Conservation (phyloP, 2,888 invertebrate species). For the Mantis religiosa region DNA sequence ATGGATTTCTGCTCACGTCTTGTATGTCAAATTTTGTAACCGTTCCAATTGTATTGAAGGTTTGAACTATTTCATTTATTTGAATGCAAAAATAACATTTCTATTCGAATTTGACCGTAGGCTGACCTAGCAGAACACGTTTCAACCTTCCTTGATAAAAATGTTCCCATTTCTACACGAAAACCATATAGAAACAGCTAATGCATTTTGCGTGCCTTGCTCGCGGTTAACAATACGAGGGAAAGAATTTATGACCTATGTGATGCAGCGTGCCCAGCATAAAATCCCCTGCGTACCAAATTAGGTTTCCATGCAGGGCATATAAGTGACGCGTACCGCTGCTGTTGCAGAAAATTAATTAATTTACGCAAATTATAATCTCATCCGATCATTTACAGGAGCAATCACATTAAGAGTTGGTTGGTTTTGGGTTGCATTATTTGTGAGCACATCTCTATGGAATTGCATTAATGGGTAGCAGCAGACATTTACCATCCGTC, state of each 20-base stretch:
- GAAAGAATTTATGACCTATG: background rate
- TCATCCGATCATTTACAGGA: background rate
- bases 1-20: no score
- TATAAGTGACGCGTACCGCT: background rate
- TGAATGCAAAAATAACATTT: no score
- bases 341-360: background rate
- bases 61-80: no score
- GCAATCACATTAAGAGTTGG: background rate
- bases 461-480: background rate
- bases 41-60: no score
- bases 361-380: background rate
- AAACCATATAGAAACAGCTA: background rate
- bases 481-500: background rate
- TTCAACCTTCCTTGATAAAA: no score
- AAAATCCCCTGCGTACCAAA: background rate
- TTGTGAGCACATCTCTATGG: background rate
- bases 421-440: background rate
- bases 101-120: no score
- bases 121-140: no score
- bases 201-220: background rate
- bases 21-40: no score
- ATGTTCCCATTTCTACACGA: no score
- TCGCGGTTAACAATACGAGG: background rate
- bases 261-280: background rate
- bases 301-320: background rate